Evolutionary conservation across 2,113 vertebrate species (phyloP).

Genomic region (Gorsachius goisagi): DNA sequence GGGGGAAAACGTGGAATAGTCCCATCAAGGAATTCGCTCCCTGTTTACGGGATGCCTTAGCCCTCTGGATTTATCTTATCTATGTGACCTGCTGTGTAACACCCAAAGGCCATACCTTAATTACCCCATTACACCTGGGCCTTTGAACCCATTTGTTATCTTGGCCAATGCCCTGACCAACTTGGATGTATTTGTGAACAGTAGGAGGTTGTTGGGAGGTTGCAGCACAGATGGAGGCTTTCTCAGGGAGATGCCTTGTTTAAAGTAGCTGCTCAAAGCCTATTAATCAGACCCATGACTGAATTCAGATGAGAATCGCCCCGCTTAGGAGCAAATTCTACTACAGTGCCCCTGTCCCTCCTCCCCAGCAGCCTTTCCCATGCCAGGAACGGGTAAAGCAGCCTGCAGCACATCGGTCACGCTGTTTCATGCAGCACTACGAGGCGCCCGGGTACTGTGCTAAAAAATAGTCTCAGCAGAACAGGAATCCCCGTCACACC

Average conservation of each 20-base stretch:
- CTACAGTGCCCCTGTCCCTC: not conserved
- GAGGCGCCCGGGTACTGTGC: no score
- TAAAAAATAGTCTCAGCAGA: not conserved
- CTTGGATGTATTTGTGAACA: not conserved
- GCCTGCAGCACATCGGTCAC: not conserved
- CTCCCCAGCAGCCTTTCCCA: not conserved
- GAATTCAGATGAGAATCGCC: not conserved
- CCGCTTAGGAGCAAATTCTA: not conserved
- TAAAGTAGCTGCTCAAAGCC: not conserved
- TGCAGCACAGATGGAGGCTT: slow-evolving; percentile 1
- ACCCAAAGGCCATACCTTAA: not conserved
- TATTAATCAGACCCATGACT: not conserved
- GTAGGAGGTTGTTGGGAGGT: not conserved
- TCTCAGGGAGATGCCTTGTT: slow-evolving; percentile 15
- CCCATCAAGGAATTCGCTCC: not conserved
- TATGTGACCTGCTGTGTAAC: slow-evolving; percentile 19
- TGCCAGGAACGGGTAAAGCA: not conserved
- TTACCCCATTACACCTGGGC: not conserved
- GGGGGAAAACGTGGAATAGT: not conserved
- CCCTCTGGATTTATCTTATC: slow-evolving; percentile 44
- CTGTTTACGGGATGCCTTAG: not conserved
- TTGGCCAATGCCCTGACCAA: not conserved
- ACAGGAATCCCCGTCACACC: not conserved
- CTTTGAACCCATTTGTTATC: not conserved
- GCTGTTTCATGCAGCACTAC: not conserved